Conservation (phyloP, 1,140 invertebrate genomes). For the Daktulosphaira vitifoliae region DNA sequence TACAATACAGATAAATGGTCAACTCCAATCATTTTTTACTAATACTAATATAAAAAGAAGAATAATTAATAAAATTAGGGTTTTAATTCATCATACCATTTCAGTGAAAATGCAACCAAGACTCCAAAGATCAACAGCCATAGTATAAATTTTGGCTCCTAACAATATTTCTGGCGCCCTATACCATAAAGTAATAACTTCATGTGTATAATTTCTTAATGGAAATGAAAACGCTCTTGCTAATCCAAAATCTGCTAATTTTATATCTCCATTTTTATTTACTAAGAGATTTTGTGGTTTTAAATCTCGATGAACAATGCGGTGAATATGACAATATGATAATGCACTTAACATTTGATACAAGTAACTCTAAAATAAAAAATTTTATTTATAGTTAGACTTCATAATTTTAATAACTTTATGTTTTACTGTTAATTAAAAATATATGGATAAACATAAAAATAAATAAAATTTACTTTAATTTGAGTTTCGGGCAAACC, state of each 20-base stretch:
- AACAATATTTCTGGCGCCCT: slow-evolving; percentile 89
- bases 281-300: slow-evolving; percentile 88
- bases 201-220: slow-evolving; percentile 78
- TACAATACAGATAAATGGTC: no score
- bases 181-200: slow-evolving; percentile 96
- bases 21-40: no score
- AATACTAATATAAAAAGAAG: no score
- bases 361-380: slow-evolving; percentile 64
- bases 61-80: no score
- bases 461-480: slow-evolving; percentile 47
- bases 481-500: slow-evolving; percentile 53
- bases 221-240: slow-evolving; percentile 76
- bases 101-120: slow-evolving; percentile 90
- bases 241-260: slow-evolving; percentile 85
- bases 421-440: no score
- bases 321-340: slow-evolving; percentile 81
- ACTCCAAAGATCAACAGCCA: slow-evolving; percentile 90
- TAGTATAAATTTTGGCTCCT: slow-evolving; percentile 80
- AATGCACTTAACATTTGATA: slow-evolving; percentile 84
- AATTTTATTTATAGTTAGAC: not conserved
- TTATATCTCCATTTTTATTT: slow-evolving; percentile 68
- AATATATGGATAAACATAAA: no score
- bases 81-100: slow-evolving; percentile 64
- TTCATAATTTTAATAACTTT: no score
- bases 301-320: slow-evolving; percentile 80